Conservation (phyloP, 2,888 invertebrate genomes). For the Hydriomena furcata region DNA sequence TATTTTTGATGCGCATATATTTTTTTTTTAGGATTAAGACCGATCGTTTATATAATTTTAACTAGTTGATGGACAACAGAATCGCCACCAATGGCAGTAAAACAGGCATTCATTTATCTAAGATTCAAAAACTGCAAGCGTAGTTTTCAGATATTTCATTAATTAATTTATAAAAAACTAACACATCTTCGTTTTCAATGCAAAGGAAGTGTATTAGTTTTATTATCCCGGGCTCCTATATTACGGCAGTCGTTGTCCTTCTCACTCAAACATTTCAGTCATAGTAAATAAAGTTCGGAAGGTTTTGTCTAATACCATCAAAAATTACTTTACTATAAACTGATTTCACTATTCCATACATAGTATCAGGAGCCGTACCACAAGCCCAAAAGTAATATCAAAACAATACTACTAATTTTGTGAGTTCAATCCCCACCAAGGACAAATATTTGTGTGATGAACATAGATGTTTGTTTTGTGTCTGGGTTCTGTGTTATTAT, state of each 20-base stretch:
- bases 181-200: constrained; percentile 5
- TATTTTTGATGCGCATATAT: too few species aligned
- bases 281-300: background rate
- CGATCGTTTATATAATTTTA: too few species aligned
- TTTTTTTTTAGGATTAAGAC: too few species aligned
- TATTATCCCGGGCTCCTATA: constrained; percentile 1
- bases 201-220: constrained; percentile 4
- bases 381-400: too few species aligned
- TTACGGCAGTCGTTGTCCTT: constrained; percentile 11
- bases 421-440: too few species aligned
- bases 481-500: too few species aligned
- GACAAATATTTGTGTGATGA: too few species aligned
- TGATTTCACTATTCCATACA: background rate
- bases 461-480: too few species aligned
- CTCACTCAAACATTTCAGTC: constrained; percentile 2
- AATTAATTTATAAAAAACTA: background rate
- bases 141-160: background rate
- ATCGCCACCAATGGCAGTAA: background rate
- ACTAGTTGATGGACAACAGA: too few species aligned
- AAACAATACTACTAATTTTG: too few species aligned
- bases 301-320: background rate
- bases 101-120: background rate
- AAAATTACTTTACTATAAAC: constrained; percentile 1
- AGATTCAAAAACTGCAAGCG: background rate
- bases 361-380: too few species aligned